A percentile compares a stretch with the other conserved stretches of the same genome.
Conservation (phyloP, 2,797 vertebrate species). For the Falco naumanni region DNA sequence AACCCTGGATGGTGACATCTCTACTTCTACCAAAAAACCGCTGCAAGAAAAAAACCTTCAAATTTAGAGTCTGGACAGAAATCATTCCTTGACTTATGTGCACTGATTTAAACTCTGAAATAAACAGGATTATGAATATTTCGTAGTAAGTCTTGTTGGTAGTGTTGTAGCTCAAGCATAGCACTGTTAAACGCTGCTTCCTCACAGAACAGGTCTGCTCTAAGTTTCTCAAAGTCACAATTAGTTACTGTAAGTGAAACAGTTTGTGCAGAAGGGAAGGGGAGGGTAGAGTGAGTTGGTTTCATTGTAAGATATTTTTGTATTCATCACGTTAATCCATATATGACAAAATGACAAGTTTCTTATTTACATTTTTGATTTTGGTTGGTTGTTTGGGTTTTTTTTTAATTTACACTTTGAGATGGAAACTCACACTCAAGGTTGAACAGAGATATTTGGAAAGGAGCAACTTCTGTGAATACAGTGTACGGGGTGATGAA, state of each 20-base stretch:
- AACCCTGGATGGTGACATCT: not conserved
- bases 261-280: not conserved
- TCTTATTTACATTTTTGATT: not conserved
- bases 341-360: not conserved
- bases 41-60: not conserved
- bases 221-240: not conserved
- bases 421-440: not conserved
- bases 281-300: not conserved
- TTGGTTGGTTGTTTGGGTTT: no score
- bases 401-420: not conserved
- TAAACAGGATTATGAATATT: not conserved
- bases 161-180: not conserved
- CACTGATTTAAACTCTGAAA: not conserved
- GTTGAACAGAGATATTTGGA: not conserved
- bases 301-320: not conserved
- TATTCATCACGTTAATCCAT: not conserved
- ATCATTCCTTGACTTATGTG: not conserved
- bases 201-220: not conserved
- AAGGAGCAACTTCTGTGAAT: not conserved
- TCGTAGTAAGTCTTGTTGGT: not conserved
- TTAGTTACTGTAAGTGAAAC: not conserved
- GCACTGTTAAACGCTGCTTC: not conserved
- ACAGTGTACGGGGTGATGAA: not conserved
- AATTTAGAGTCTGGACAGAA: not conserved
- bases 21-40: not conserved